Conservation (phyloP, 2,113 vertebrate genomes). For the Oncorhynchus masou region DNA sequence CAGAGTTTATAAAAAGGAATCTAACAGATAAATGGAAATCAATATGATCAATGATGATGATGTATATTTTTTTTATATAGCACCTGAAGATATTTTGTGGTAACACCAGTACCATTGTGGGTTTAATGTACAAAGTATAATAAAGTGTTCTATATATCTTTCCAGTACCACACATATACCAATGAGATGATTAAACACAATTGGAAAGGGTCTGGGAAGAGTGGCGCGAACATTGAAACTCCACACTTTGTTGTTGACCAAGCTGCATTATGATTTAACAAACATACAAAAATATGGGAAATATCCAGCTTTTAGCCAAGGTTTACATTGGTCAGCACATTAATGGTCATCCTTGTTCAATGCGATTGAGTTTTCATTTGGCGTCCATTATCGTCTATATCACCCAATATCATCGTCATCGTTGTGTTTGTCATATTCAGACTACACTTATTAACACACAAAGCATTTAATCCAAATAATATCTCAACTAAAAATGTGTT, state of each 20-base stretch:
- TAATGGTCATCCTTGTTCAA: slow-evolving; percentile 31
- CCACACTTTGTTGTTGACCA: not conserved
- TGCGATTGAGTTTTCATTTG: slow-evolving; percentile 52
- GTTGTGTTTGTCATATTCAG: slow-evolving; percentile 18
- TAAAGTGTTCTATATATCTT: slow-evolving; percentile 34
- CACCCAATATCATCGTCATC: slow-evolving; percentile 15
- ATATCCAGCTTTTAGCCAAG: slow-evolving; percentile 10
- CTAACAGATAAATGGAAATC: slow-evolving; percentile 60
- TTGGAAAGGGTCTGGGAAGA: slow-evolving; percentile 40
- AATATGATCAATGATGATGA: slow-evolving; percentile 66
- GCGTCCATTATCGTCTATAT: slow-evolving; percentile 30
- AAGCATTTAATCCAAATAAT: too few relatives aligned
- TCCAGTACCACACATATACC: slow-evolving; percentile 37
- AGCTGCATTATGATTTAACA: not conserved
- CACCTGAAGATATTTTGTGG: slow-evolving; percentile 72
- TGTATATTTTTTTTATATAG: slow-evolving; percentile 76
- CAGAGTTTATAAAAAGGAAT: slow-evolving; percentile 62
- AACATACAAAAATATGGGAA: not conserved
- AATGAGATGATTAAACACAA: slow-evolving; percentile 52
- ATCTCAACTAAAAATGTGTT: too few relatives aligned
- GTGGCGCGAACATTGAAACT: slow-evolving; percentile 18
- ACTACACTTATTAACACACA: slow-evolving; percentile 9
- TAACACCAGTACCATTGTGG: slow-evolving; percentile 66
- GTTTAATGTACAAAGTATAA: slow-evolving; percentile 59
- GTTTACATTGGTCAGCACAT: not conserved